These are phyloP conservation scores for Ophion obscuratus DNA, from an alignment of 2,888 invertebrate genomes.

Conservation along the genomic window DNA sequence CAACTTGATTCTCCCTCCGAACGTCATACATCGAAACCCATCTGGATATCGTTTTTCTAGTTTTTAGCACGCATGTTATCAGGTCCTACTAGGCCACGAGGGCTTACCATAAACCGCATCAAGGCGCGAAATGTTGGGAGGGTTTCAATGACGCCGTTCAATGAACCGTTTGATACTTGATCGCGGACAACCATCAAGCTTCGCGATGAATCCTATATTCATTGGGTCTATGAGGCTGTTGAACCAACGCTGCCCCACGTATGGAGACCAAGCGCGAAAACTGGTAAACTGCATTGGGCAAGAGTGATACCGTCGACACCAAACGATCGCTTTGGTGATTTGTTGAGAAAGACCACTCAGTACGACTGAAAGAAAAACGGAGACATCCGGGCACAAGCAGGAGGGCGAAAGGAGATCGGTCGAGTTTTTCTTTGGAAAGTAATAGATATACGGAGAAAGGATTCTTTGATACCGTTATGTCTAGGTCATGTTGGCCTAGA, in stretches of 20 bases:
- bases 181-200: too few species aligned
- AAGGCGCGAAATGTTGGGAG: too few species aligned
- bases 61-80: too few species aligned
- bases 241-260: not conserved
- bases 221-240: too few species aligned
- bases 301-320: not conserved
- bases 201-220: too few species aligned
- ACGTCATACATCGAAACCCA: not conserved
- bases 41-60: not conserved
- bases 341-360: slow-evolving; percentile 55
- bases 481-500: too few species aligned
- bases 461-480: too few species aligned
- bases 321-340: not conserved
- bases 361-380: not conserved
- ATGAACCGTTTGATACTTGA: too few species aligned
- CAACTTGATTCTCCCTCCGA: not conserved
- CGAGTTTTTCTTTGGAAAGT: slow-evolving; percentile 10
- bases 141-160: too few species aligned
- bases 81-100: too few species aligned
- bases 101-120: too few species aligned
- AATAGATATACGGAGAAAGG: too few species aligned
- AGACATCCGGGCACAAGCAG: not conserved
- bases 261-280: not conserved
- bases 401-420: slow-evolving; percentile 14
- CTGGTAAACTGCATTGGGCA: not conserved